Evolutionary conservation across 2,797 vertebrate species (phyloP), one percentile per base, ranked within the genome.

Genomic region (Eremophila alpestris): DNA sequence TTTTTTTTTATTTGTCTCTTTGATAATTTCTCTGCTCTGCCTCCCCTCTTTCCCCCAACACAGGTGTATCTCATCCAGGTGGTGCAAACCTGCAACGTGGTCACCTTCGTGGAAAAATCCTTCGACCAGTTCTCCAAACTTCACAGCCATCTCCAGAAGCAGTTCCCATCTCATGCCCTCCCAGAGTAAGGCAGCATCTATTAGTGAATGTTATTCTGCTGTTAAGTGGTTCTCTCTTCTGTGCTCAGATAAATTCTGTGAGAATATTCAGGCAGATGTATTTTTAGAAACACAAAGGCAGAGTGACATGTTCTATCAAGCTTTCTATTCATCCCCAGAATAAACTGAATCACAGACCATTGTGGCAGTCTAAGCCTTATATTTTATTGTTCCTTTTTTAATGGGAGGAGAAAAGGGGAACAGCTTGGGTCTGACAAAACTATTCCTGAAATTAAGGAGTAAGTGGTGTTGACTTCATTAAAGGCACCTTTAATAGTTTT

Each of bases 121-220:
- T 99, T 98, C 1, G 92, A 92, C 9, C 98, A 99, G 93, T 98
- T 99, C 96, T 98, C 98, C 58, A 83, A 97, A 94, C 98, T 99
- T 91, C 98, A 99, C 91, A 98, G 97, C 82, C 95, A 97, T 51
- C 98, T 99, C 75, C 98, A 98, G 97, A 98, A 98, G 90, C 96
- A 98, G 64, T 99, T 98, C 93, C 97, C 98, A 38, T 95, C 98
- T 29, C 89, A 97, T 11, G 71, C 51, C 49, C 97, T 99, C 40
- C 99, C 98, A 69, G 98, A 98, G 99, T 99, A 97, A 99, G 98
- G 18, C 87, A 51, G 11, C 58, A 3, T 46, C 38, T 38, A 65
- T 59, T 76, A 58, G 51, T 22, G 7, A 40, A 38, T 43, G 13
- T 48, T 83, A 59, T 79, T 92, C 43, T 89, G 46, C 73, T 87